Evolutionary conservation across 2,113 vertebrate genomes (phyloP).

Genomic region (Gnathonemus longibarbis): DNA sequence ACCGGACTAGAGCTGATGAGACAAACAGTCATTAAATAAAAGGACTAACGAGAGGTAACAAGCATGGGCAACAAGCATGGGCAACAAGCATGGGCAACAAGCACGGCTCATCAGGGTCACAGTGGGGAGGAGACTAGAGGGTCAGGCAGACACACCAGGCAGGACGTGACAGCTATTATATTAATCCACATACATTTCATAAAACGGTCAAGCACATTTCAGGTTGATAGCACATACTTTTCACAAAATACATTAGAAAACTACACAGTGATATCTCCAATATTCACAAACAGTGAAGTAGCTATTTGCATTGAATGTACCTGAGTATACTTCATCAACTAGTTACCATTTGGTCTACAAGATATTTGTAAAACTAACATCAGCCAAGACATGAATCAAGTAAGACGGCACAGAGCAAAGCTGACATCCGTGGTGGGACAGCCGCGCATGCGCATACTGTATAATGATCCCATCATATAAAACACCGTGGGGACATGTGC

Average conservation of each 20-base stretch:
- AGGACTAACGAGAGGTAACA: neutral
- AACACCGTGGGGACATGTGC: neutral
- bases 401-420: neutral
- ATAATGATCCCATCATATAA: neutral
- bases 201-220: neutral
- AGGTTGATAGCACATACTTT: neutral
- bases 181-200: neutral
- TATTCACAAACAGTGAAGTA: neutral
- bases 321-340: neutral
- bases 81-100: neutral
- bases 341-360: neutral
- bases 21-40: neutral
- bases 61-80: neutral
- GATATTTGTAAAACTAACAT: neutral
- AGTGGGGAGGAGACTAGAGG: neutral
- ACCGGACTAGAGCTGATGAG: neutral
- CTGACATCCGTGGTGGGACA: neutral
- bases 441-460: neutral
- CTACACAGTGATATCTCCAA: neutral
- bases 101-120: neutral
- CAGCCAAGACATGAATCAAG: neutral
- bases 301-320: neutral
- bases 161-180: neutral
- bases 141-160: neutral
- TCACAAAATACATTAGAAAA: neutral